These are phyloP conservation scores for Nudaria mundana DNA, from an alignment of 2,888 invertebrate species.

Conservation along the genomic window DNA sequence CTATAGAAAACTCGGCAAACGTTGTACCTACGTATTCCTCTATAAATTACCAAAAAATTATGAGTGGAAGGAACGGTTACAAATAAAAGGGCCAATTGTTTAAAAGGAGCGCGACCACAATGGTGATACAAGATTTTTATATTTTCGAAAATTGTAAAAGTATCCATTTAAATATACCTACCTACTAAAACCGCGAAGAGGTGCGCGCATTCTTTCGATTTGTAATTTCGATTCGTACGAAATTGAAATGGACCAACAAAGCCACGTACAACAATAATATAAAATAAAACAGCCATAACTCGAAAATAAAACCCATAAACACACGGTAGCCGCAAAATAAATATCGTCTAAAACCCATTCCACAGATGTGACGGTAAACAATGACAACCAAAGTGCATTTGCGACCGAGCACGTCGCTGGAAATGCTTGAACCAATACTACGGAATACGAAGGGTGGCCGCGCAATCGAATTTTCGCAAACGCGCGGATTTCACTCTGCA, in stretches of 20 bases:
- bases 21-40: too few relatives aligned
- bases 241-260: slow-evolving; percentile 1
- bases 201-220: too few relatives aligned
- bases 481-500: slow-evolving; percentile 42
- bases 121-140: too few relatives aligned
- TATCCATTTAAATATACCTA: too few relatives aligned
- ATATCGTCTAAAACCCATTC: slow-evolving; percentile 27
- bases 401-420: slow-evolving; percentile 28
- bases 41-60: too few relatives aligned
- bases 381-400: slow-evolving; percentile 49
- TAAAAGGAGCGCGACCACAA: too few relatives aligned
- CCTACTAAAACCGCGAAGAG: too few relatives aligned
- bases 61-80: too few relatives aligned
- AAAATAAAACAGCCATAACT: slow-evolving; percentile 5
- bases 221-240: too few relatives aligned
- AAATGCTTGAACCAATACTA: slow-evolving; percentile 33
- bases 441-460: slow-evolving; percentile 32
- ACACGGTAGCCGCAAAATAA: slow-evolving; percentile 25
- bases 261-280: slow-evolving; percentile 1
- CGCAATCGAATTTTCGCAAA: slow-evolving; percentile 47
- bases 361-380: slow-evolving; percentile 39
- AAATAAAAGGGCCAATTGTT: too few relatives aligned
- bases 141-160: too few relatives aligned
- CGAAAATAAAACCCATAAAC: slow-evolving; percentile 23
- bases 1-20: too few relatives aligned